These are phyloP conservation scores for Pemphigus obesinymphae DNA, from an alignment of 1,140 invertebrate species.

Conservation along the genomic window DNA sequence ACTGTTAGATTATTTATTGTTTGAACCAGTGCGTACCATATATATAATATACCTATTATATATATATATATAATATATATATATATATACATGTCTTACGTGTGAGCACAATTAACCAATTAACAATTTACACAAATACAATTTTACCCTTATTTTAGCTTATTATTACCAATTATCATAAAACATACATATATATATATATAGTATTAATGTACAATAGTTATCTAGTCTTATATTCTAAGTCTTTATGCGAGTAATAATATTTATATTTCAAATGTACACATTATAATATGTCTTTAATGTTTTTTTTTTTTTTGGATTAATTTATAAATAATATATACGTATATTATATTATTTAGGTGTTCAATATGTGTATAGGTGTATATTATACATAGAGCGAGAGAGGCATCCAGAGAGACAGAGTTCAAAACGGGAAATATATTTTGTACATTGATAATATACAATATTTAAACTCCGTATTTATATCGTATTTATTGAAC, in stretches of 20 bases:
- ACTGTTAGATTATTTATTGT: conserved; percentile 38
- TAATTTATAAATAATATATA: conserved; percentile 14
- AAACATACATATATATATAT: too few relatives aligned
- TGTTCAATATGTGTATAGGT: background rate
- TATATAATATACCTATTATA: conserved; percentile 1
- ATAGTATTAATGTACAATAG: conserved; percentile 28
- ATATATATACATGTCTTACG: conserved; percentile 5
- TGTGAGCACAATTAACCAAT: conserved; percentile 25
- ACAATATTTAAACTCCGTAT: background rate
- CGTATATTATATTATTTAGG: background rate
- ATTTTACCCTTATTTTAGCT: conserved; percentile 18
- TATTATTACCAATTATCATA: too few relatives aligned
- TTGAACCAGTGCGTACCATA: conserved; percentile 9
- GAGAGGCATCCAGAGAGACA: too few relatives aligned
- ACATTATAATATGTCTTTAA: conserved; percentile 16
- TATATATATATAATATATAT: too few relatives aligned
- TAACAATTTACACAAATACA: background rate
- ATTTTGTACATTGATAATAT: background rate
- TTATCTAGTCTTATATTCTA: conserved; percentile 26
- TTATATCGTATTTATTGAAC: background rate
- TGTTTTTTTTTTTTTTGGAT: conserved; percentile 8
- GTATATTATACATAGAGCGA: background rate
- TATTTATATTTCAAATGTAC: background rate
- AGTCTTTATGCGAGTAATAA: conserved; percentile 13
- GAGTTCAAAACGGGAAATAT: background rate